Conservation (phyloP, 2,888 invertebrate genomes). For the Drosophila mulleri region DNA sequence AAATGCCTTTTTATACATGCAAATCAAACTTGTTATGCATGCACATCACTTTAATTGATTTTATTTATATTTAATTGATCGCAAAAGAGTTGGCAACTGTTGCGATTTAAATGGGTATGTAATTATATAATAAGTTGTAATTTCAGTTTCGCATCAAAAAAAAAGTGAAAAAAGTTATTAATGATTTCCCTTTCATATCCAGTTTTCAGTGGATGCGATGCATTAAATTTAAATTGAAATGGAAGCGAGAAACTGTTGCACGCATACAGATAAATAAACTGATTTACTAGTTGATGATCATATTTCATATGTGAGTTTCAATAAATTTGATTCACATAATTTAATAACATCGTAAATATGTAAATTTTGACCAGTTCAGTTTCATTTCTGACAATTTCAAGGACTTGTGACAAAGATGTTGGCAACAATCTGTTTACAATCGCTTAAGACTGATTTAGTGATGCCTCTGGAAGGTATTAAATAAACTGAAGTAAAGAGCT, state of each 20-base stretch:
- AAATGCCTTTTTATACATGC: neutral
- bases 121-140: constrained; percentile 1
- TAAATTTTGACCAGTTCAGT: constrained; percentile 27
- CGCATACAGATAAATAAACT: neutral
- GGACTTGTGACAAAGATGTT: constrained; percentile 37
- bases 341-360: constrained; percentile 10
- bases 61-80: neutral
- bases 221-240: neutral
- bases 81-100: neutral
- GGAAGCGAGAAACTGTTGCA: constrained; percentile 1
- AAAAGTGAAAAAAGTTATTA: neutral
- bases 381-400: constrained; percentile 29
- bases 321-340: neutral
- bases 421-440: constrained; percentile 24
- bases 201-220: neutral
- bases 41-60: neutral
- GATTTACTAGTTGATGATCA: neutral
- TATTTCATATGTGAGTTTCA: neutral
- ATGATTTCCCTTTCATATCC: constrained; percentile 3
- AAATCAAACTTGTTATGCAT: neutral
- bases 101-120: neutral
- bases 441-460: constrained; percentile 29
- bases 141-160: neutral
- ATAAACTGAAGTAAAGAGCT: constrained; percentile 24
- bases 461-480: constrained; percentile 3